Conservation (phyloP, 1,140 invertebrate species). For the Zeugodacus cucurbitae region DNA sequence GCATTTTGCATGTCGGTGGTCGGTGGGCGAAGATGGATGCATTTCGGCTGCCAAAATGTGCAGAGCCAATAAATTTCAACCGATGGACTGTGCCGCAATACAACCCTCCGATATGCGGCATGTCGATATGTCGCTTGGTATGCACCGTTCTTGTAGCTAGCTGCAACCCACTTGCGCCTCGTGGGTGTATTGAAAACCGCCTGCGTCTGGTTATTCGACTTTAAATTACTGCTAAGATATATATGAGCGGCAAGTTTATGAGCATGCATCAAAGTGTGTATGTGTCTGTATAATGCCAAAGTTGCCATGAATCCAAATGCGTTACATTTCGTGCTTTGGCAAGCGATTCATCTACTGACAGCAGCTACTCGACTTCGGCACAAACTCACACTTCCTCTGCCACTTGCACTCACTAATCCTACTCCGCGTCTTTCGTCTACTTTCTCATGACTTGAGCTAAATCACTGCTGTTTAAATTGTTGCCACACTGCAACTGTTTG, state of each 20-base stretch:
- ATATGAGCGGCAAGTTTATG: not conserved
- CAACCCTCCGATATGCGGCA: not conserved
- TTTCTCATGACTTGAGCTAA: not conserved
- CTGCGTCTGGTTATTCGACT: not conserved
- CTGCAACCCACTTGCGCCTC: too few relatives aligned
- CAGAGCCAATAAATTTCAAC: conserved; percentile 18
- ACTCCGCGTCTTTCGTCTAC: not conserved
- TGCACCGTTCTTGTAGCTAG: not conserved
- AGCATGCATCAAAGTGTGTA: not conserved
- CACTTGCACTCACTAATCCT: not conserved
- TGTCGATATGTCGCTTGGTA: too few relatives aligned
- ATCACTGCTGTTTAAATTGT: conserved; percentile 4
- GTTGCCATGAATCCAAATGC: not conserved
- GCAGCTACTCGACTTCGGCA: not conserved
- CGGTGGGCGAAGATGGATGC: not conserved
- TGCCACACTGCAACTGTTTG: conserved; percentile 30
- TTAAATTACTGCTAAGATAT: not conserved
- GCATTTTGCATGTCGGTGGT: not conserved
- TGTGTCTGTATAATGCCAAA: not conserved
- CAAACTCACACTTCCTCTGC: not conserved
- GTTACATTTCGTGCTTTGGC: conserved; percentile 9
- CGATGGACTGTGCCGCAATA: not conserved
- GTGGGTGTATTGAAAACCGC: too few relatives aligned
- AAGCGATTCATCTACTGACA: not conserved
- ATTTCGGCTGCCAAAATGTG: conserved; percentile 37